Evolutionary conservation across 2,888 invertebrate genomes (phyloP), one percentile per base, ranked within the genome.

Genomic region (Vandiemenella viatica): DNA sequence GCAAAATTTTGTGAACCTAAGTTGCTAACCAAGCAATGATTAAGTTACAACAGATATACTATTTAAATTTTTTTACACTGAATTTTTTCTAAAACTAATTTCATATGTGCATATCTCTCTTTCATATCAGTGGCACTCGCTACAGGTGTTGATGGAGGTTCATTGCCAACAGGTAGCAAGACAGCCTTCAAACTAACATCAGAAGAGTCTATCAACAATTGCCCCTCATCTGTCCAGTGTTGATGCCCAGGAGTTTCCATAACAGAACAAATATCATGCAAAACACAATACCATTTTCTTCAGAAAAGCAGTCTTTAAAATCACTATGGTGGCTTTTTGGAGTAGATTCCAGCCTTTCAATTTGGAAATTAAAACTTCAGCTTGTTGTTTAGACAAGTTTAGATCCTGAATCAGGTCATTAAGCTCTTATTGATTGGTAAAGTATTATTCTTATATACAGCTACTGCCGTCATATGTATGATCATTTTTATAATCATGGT

Each of bases 281-380:
- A 44, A 44, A 43, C 22, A 44, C 43, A 22, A 44, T 1, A 44
- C 17, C 2, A 44, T 44, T 44, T 44, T 44, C 16, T 26, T 20
- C 43, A 26, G 15, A 44, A 23, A 44, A 44, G 23, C 16, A 26
- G 1, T 23, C 13, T 26, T 44, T 23, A 1, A 26, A 16, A 26
- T 26, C 26, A 26, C 23, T 23, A 6, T 26, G 23, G 23, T 7
- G 23, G 16, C 20, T 23, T 16, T 17, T 13, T 8, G 13, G 13
- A 23, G 20, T 22, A 8, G 22, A 10, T 3, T 23, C 23, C 10
- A 41, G 18, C 41, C 41, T 41, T 41, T 41, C 10, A 17, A 13
- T 41, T 18, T 41, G 41, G 41, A 41, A 41, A 18, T 41, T 41
- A 41, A 41, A 41, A 41, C 19, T 41, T 41, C 41, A 41, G 41